These are phyloP conservation scores for Aplysina aerophoba DNA, from an alignment of 37 sponge, comb jelly and placozoan genomes.

Conservation along the genomic window DNA sequence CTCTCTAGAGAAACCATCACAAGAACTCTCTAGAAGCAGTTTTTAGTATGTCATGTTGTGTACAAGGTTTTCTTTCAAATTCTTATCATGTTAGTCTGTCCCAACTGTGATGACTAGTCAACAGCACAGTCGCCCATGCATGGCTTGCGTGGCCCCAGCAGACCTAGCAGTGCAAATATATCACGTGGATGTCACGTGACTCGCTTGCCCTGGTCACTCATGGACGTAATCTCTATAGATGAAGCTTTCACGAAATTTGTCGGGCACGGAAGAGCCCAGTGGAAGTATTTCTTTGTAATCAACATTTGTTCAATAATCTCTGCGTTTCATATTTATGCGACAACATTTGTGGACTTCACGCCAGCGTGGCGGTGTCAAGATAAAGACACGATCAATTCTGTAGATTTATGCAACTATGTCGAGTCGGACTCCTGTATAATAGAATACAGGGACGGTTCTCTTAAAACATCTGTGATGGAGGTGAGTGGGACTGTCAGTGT, in stretches of 20 bases:
- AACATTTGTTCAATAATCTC: background rate
- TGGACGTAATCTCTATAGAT: background rate
- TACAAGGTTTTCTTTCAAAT: no score
- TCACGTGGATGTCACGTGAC: no score
- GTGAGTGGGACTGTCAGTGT: background rate
- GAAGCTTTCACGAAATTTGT: background rate
- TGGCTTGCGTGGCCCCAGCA: no score
- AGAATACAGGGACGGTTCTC: background rate
- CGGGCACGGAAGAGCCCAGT: background rate
- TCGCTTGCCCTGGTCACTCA: background rate
- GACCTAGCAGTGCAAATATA: no score
- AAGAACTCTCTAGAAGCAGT: no score
- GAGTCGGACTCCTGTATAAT: background rate
- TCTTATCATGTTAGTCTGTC: no score
- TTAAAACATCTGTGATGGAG: background rate
- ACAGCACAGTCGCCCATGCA: no score
- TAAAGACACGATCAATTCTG: background rate
- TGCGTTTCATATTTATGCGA: background rate
- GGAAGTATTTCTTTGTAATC: background rate
- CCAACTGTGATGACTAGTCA: no score
- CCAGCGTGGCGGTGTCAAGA: conserved; percentile 19
- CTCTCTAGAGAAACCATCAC: no score
- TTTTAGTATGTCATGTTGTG: no score
- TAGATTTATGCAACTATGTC: background rate
- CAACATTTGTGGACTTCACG: conserved; percentile 4